Evolutionary conservation across 2,888 invertebrate species (phyloP).

Genomic region (Tetropium fuscum): DNA sequence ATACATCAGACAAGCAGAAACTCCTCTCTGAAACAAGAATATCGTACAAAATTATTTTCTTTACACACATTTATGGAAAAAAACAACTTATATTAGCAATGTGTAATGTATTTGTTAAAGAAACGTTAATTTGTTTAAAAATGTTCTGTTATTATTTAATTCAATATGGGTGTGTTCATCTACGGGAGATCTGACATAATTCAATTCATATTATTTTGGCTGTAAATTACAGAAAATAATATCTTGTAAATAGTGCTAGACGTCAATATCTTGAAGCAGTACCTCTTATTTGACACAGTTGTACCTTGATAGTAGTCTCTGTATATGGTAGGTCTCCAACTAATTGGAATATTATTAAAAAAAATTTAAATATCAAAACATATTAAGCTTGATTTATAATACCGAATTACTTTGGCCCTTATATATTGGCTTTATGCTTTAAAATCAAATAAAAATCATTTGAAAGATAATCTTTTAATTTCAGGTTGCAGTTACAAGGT

Average conservation of each 20-base stretch:
- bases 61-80: too few species aligned
- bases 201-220: not conserved
- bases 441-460: not conserved
- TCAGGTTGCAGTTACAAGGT: not conserved
- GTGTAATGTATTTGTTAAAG: too few species aligned
- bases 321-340: not conserved
- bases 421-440: not conserved
- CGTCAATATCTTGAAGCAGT: not conserved
- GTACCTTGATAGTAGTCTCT: not conserved
- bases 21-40: constrained; percentile 81
- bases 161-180: not conserved
- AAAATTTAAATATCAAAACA: not conserved
- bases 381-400: not conserved
- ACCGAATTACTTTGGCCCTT: not conserved
- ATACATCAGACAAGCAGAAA: constrained; percentile 95
- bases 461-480: not conserved
- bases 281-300: not conserved
- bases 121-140: not conserved
- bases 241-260: not conserved
- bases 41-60: too few species aligned
- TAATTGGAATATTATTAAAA: not conserved
- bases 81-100: too few species aligned
- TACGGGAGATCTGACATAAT: not conserved
- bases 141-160: not conserved
- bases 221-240: not conserved